Conservation (phyloP, 1,140 invertebrate genomes). For the Diachasma alloeum region DNA sequence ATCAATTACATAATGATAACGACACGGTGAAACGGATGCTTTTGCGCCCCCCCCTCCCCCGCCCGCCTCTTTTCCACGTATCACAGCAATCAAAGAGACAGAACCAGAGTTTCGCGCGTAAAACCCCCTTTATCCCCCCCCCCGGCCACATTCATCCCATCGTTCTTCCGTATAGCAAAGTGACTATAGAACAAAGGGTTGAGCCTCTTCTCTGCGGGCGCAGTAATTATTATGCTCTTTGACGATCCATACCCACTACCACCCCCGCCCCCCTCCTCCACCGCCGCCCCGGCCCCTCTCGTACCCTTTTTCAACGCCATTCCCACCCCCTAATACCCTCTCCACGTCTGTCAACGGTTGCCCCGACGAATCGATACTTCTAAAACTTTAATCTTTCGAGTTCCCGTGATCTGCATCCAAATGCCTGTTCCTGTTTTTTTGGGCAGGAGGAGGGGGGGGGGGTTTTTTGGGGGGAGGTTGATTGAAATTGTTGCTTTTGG, state of each 20-base stretch:
- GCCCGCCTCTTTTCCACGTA: not conserved
- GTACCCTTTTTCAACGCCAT: not conserved
- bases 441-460: too few species aligned
- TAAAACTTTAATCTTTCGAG: slow-evolving; percentile 23
- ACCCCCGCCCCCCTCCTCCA: not conserved
- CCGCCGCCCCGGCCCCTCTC: slow-evolving; percentile 3
- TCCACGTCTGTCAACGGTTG: slow-evolving; percentile 18
- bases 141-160: not conserved
- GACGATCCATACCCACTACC: slow-evolving; percentile 16
- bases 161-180: slow-evolving; percentile 45
- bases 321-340: not conserved
- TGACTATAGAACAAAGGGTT: slow-evolving; percentile 65
- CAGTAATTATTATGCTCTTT: slow-evolving; percentile 64
- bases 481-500: too few species aligned
- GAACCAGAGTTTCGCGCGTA: not conserved
- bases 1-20: slow-evolving; percentile 33
- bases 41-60: not conserved
- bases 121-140: not conserved
- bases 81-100: slow-evolving; percentile 10
- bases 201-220: slow-evolving; percentile 61
- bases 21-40: slow-evolving; percentile 16
- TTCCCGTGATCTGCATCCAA: not conserved
- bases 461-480: too few species aligned
- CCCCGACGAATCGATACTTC: slow-evolving; percentile 31
- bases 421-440: not conserved